Percentiles rank a stretch among this genome's conserved stretches.
phyloP scores from a whole-genome alignment of 2,888 invertebrate species.

The Idaea biselata region DNA sequence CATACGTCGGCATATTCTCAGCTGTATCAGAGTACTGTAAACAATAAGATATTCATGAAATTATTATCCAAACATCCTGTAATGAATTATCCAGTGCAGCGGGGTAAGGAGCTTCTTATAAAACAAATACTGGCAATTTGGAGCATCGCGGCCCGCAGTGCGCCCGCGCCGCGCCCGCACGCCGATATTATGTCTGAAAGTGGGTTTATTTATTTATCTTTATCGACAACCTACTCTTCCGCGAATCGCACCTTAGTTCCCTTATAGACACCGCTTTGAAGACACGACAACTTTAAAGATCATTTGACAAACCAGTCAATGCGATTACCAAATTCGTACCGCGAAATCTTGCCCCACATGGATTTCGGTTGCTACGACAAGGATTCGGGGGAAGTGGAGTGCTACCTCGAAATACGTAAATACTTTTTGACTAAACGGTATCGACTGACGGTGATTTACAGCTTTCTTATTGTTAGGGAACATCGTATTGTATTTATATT shows the following conservation, averaged over 20 bases:
- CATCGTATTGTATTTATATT: conserved; percentile 77
- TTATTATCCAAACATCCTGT: conserved; percentile 70
- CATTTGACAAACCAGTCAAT: conserved; percentile 54
- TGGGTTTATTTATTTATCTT: conserved; percentile 75
- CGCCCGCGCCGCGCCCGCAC: conserved; percentile 64
- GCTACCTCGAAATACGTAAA: conserved; percentile 86
- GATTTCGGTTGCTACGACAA: conserved; percentile 84
- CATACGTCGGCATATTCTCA: conserved; percentile 14
- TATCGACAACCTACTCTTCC: conserved; percentile 59
- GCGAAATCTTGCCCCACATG: conserved; percentile 64
- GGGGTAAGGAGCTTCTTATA: conserved; percentile 46
- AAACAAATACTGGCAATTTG: conserved; percentile 63
- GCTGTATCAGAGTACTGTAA: conserved; percentile 27
- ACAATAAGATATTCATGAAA: conserved; percentile 48
- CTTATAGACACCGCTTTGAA: conserved; percentile 67
- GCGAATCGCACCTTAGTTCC: conserved; percentile 64
- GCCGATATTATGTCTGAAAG: conserved; percentile 66
- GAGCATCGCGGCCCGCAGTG: conserved; percentile 57
- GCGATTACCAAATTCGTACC: conserved; percentile 42
- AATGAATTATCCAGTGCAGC: conserved; percentile 48
- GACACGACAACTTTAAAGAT: conserved; percentile 56
- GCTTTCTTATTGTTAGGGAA: conserved; percentile 67
- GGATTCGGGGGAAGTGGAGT: conserved; percentile 85
- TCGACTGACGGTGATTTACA: conserved; percentile 58
- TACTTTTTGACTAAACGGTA: conserved; percentile 68